Percentiles rank a stretch among this genome's conserved stretches.
phyloP scores from a whole-genome alignment of 2,797 vertebrate genomes.

The Pterois miles region DNA sequence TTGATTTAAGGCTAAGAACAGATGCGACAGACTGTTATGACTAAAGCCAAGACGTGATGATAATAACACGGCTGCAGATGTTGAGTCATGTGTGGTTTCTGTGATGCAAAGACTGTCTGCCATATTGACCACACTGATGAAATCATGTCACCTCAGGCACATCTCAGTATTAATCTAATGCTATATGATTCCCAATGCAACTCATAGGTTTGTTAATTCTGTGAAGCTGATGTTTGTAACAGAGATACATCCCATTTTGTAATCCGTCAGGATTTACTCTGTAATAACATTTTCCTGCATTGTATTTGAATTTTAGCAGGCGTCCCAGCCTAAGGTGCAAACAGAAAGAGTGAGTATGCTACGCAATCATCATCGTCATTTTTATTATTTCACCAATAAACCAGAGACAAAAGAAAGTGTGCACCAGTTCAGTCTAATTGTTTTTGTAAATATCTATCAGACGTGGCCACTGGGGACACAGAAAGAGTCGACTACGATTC shows the following conservation, averaged over 20 bases:
- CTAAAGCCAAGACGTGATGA: slow-evolving; percentile 15
- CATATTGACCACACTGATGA: slow-evolving; percentile 24
- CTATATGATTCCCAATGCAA: not conserved
- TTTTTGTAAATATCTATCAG: slow-evolving; percentile 40
- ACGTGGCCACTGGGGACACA: slow-evolving; percentile 62
- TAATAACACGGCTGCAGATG: slow-evolving; percentile 58
- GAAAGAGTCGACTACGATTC: slow-evolving; percentile 61
- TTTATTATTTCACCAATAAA: not conserved
- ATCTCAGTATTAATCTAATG: not conserved
- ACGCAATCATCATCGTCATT: not conserved
- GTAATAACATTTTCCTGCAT: not conserved
- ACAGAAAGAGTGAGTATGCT: slow-evolving; percentile 65
- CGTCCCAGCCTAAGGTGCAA: slow-evolving; percentile 62
- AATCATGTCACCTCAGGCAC: not conserved
- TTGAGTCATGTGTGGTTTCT: slow-evolving; percentile 39
- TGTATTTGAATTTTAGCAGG: slow-evolving; percentile 58
- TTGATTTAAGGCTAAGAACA: not conserved
- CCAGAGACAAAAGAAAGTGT: not conserved
- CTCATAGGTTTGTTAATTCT: not conserved
- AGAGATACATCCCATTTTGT: not conserved
- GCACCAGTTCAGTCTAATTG: not conserved
- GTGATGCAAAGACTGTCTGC: slow-evolving; percentile 46
- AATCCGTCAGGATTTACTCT: not conserved
- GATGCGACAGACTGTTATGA: slow-evolving; percentile 9
- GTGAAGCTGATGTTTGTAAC: not conserved